phyloP scores from a whole-genome alignment of 37 sponge, comb jelly and placozoan genomes.

The Agelas oroides region DNA sequence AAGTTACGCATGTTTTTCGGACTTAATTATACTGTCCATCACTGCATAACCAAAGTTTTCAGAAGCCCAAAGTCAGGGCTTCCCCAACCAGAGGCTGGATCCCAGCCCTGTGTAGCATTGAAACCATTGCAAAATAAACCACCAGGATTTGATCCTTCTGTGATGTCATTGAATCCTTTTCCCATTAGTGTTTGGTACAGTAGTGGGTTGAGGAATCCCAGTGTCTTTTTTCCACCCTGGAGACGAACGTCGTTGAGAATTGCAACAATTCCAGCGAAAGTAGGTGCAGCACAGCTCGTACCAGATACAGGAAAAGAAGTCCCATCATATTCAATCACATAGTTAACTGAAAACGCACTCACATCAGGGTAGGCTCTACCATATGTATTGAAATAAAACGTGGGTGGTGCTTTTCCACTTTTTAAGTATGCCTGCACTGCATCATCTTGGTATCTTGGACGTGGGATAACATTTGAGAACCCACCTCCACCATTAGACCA shows the following conservation, averaged over 20 bases:
- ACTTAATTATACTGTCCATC: too few species aligned
- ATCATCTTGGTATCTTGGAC: conserved; percentile 85
- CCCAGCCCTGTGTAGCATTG: conserved; percentile 84
- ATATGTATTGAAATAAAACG: conserved; percentile 72
- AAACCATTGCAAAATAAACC: conserved; percentile 62
- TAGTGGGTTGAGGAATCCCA: conserved; percentile 96
- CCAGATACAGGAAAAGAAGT: conserved; percentile 65
- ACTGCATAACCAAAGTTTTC: conserved; percentile 13
- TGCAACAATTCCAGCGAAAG: conserved; percentile 86
- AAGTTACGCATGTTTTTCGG: too few species aligned
- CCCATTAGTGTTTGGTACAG: conserved; percentile 80
- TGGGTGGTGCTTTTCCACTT: conserved; percentile 58
- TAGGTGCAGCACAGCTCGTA: conserved; percentile 90
- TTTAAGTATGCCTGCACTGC: conserved; percentile 79
- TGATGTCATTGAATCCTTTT: conserved; percentile 82
- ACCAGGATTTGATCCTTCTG: conserved; percentile 39
- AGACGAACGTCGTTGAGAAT: conserved; percentile 91
- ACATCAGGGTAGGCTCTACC: conserved; percentile 95
- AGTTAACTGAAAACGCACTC: conserved; percentile 83
- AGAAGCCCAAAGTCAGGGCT: conserved; percentile 79
- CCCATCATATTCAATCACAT: conserved; percentile 64
- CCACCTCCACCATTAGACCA: conserved; percentile 87
- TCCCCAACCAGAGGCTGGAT: conserved; percentile 90
- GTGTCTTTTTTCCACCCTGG: conserved; percentile 70
- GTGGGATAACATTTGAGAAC: conserved; percentile 78